Evolutionary conservation across 2,888 invertebrate genomes (phyloP).

Genomic region (Sarcophaga variegata): DNA sequence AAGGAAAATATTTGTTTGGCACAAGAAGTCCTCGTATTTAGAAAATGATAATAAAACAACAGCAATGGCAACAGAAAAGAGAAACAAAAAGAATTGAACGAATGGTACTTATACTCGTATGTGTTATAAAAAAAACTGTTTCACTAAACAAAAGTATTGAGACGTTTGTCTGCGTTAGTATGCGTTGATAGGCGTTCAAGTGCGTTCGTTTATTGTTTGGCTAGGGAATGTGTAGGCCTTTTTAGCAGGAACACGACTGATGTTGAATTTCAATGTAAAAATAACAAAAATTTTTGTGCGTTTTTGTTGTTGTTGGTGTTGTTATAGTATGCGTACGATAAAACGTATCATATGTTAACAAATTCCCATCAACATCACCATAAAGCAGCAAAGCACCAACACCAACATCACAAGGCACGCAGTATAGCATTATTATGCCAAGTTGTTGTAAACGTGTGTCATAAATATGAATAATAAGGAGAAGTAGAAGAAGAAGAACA

Average conservation of each 20-base stretch:
- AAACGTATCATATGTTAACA: constrained; percentile 44
- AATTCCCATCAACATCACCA: constrained; percentile 2
- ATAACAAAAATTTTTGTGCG: neutral
- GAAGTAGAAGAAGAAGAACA: neutral
- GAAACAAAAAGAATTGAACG: too few relatives aligned
- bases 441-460: neutral
- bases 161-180: neutral
- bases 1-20: constrained; percentile 48
- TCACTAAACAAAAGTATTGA: neutral
- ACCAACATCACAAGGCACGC: neutral
- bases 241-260: neutral
- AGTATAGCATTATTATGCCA: neutral
- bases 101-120: too few relatives aligned
- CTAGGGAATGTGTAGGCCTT: too few relatives aligned
- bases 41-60: constrained; percentile 1
- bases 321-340: constrained; percentile 9
- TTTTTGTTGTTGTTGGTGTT: neutral
- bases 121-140: neutral
- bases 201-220: neutral
- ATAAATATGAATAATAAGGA: constrained; percentile 26
- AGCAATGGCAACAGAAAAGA: neutral
- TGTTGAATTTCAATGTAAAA: constrained; percentile 25
- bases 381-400: neutral
- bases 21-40: constrained; percentile 14
- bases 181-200: constrained; percentile 28